Evolutionary conservation across 2,888 invertebrate species (phyloP).

Genomic region (Notodonta ziczac): DNA sequence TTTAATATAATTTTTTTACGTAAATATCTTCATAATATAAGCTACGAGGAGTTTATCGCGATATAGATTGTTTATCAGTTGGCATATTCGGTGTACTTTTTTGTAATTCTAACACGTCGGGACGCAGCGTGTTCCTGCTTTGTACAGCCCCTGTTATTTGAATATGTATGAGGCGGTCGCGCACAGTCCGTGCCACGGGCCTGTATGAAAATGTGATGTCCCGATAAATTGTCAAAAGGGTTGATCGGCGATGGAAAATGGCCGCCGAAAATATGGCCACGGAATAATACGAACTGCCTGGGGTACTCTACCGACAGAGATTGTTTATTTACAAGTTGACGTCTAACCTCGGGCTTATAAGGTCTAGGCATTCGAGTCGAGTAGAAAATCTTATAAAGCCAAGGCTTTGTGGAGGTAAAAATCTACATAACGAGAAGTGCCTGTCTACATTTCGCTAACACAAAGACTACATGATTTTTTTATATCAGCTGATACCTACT

Average conservation of each 20-base stretch:
- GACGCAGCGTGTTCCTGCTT: slow-evolving; percentile 73
- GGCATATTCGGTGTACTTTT: slow-evolving; percentile 61
- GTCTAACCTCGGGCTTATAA: slow-evolving; percentile 17
- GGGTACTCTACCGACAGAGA: slow-evolving; percentile 51
- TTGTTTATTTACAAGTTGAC: slow-evolving; percentile 55
- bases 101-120: slow-evolving; percentile 78
- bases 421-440: not conserved
- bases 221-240: slow-evolving; percentile 83
- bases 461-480: too few relatives aligned
- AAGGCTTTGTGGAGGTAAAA: slow-evolving; percentile 14
- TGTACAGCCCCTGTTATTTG: slow-evolving; percentile 74
- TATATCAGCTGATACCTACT: too few relatives aligned
- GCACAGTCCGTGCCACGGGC: slow-evolving; percentile 67
- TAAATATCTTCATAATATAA: too few relatives aligned
- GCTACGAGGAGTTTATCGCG: slow-evolving; percentile 4
- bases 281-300: slow-evolving; percentile 59
- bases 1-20: too few relatives aligned
- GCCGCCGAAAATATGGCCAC: slow-evolving; percentile 65
- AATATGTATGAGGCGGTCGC: slow-evolving; percentile 79
- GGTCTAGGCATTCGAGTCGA: not conserved
- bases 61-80: slow-evolving; percentile 66
- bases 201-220: slow-evolving; percentile 81
- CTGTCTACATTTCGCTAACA: too few relatives aligned
- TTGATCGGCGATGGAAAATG: slow-evolving; percentile 77
- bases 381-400: not conserved